Evolutionary conservation across 2,888 invertebrate species (phyloP).

Genomic region (Danaus chrysippus): DNA sequence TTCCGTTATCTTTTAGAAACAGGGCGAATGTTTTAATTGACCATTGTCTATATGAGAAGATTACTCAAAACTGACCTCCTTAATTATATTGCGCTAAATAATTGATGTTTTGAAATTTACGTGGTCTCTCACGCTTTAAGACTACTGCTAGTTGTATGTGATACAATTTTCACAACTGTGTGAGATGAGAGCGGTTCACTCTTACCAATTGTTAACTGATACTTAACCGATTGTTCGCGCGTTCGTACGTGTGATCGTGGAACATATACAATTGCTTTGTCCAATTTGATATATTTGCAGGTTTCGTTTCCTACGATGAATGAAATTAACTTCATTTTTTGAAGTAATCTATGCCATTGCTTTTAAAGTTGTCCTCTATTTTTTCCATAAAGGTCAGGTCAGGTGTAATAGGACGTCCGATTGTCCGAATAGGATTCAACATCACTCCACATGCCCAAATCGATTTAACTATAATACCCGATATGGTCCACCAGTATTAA

Average conservation of each 20-base stretch:
- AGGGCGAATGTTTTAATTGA: conserved; percentile 61
- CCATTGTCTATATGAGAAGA: conserved; percentile 72
- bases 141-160: conserved; percentile 28
- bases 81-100: conserved; percentile 54
- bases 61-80: conserved; percentile 62
- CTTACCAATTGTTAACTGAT: not conserved
- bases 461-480: conserved; percentile 29
- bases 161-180: conserved; percentile 18
- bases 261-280: not conserved
- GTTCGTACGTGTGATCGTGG: not conserved
- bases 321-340: too few relatives aligned
- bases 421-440: not conserved
- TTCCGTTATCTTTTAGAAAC: conserved; percentile 36
- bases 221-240: not conserved
- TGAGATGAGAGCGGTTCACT: conserved; percentile 8
- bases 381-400: too few relatives aligned
- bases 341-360: too few relatives aligned
- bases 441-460: conserved; percentile 9
- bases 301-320: too few relatives aligned
- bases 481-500: conserved; percentile 36
- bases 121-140: conserved; percentile 65
- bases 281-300: too few relatives aligned
- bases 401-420: too few relatives aligned
- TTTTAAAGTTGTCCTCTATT: too few relatives aligned
- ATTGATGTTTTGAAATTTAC: conserved; percentile 61